A percentile compares a stretch with the other conserved stretches of the same genome.
phyloP scores from a whole-genome alignment of 2,888 invertebrate species.

The Amblyjoppa proteus region DNA sequence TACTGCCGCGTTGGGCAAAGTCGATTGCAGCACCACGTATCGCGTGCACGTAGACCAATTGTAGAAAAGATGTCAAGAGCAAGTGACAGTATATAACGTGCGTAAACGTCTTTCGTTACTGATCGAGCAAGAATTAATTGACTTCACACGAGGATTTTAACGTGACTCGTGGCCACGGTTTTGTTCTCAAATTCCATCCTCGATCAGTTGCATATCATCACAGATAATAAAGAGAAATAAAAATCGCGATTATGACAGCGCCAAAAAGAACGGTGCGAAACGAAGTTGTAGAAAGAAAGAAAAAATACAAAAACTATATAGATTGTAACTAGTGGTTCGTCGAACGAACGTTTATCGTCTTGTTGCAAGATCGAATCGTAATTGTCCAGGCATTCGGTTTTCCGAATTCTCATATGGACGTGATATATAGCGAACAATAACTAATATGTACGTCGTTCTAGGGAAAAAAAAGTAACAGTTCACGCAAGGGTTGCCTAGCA shows the following conservation, averaged over 20 bases:
- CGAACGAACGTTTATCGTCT: conserved; percentile 65
- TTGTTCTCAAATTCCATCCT: conserved; percentile 30
- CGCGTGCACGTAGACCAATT: conserved; percentile 24
- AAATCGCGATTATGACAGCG: conserved; percentile 24
- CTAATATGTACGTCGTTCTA: conserved; percentile 59
- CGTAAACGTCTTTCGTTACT: not conserved
- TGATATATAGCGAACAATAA: conserved; percentile 68
- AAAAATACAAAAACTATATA: conserved; percentile 17
- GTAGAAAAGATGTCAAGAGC: conserved; percentile 32
- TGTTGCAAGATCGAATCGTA: conserved; percentile 66
- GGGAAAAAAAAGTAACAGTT: conserved; percentile 32
- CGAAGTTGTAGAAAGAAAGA: conserved; percentile 31
- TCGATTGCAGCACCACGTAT: conserved; percentile 15
- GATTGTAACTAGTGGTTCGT: conserved; percentile 63
- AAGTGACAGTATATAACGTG: conserved; percentile 16
- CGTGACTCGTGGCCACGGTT: not conserved
- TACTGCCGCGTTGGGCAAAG: not conserved
- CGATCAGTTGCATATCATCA: conserved; percentile 15
- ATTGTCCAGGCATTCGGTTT: conserved; percentile 69
- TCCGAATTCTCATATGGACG: conserved; percentile 53
- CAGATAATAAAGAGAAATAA: conserved; percentile 24
- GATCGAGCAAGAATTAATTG: conserved; percentile 3
- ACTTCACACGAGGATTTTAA: conserved; percentile 33
- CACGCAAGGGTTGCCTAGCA: conserved; percentile 43
- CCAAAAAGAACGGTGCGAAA: conserved; percentile 33